Percentiles rank a stretch among this genome's conserved stretches.
Evolutionary conservation across 2,797 vertebrate genomes (phyloP).

Genomic region (Telmatherina bonti): DNA sequence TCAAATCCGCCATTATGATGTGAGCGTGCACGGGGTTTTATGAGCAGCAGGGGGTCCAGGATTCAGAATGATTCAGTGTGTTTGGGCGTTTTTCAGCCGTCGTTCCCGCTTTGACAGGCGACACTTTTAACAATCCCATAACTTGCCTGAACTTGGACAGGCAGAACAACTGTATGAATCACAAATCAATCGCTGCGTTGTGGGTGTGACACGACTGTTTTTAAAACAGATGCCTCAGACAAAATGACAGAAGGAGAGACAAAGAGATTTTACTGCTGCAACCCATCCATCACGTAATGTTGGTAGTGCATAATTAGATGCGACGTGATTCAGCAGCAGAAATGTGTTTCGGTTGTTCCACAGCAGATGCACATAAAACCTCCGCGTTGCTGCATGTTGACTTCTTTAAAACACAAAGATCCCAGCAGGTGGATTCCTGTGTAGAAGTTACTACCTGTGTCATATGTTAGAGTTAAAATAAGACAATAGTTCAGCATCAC

Average conservation of each 20-base stretch:
- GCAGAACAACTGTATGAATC: conserved; percentile 37
- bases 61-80: conserved; percentile 10
- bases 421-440: too few relatives aligned
- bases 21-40: conserved; percentile 3
- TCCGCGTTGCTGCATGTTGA: conserved; percentile 5
- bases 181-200: conserved; percentile 45
- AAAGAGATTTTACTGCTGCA: conserved; percentile 16
- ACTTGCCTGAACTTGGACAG: conserved; percentile 26
- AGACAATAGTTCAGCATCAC: too few relatives aligned
- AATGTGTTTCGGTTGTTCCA: conserved; percentile 24
- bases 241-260: conserved; percentile 13
- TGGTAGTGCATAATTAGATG: conserved; percentile 32
- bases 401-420: too few relatives aligned
- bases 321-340: conserved; percentile 14
- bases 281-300: conserved; percentile 37
- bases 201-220: conserved; percentile 34
- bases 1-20: conserved; percentile 19
- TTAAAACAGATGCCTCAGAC: conserved; percentile 27
- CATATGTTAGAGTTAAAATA: too few relatives aligned
- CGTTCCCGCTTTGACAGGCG: conserved; percentile 46
- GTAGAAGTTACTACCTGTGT: too few relatives aligned
- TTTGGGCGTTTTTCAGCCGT: conserved; percentile 27
- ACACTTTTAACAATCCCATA: conserved; percentile 42
- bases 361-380: background rate
- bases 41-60: conserved; percentile 17